Evolutionary conservation across 2,888 invertebrate genomes (phyloP), one percentile per base, ranked within the genome.

Genomic region (Leucoptera coffeella): DNA sequence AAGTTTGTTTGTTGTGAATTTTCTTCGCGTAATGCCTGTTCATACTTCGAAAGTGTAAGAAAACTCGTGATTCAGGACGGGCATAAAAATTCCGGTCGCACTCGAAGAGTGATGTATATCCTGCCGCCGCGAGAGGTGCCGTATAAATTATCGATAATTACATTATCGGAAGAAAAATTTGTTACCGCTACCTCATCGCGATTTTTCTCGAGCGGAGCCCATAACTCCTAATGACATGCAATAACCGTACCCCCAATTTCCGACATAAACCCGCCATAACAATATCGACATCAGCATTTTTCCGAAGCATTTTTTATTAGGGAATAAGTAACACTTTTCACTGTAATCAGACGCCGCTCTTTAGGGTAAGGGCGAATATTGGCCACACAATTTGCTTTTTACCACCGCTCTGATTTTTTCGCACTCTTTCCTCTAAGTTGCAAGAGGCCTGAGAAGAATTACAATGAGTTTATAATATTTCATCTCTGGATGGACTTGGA

Each of bases 181-280:
- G 39, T 47, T 44, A 40, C 39, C 45, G 47, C 47, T 52, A 44
- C 45, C 57, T 53, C 55, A 50, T 47, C 51, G 42, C 47, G 53
- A 59, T 49, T 64, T 64, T 57, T 49, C 22, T 19, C 52, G 49
- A 34, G 35, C 41, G 33, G 56, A 65, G 65, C 65, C 64, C 69
- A 67, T 69, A 69, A 69, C 67, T 69, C 65, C 69, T 69, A 69
- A 69, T 69, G 69, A 69, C 67, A 67, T 69, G 67, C 67, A 69
- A 69, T 69, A 69, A 69, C 58, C 60, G 65, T 65, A 62, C 67
- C 69, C 65, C 65, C 67, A 69, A 67, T 69, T 67, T 67, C 58
- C 58, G 45, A 64, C 65, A 54, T 69, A 69, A 69, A 69, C 65
- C 69, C 64, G 54, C 61, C 64, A 65, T 69, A 69, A 69, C 67